Conservation (phyloP, 2,113 vertebrate genomes). For the Burhinus oedicnemus region DNA sequence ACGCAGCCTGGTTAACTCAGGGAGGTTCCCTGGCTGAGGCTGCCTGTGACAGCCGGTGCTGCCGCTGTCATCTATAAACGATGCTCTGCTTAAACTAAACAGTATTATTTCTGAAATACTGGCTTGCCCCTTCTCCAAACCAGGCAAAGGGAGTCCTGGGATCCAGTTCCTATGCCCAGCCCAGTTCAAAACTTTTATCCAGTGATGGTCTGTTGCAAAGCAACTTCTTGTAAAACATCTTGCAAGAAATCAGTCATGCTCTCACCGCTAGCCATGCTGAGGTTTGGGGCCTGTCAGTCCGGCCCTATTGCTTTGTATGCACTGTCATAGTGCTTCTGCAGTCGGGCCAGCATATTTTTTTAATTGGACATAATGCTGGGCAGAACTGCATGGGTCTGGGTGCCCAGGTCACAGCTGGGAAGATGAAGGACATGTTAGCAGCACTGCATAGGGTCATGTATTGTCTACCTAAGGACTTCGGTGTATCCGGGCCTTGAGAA, state of each 20-base stretch:
- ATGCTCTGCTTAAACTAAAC: not conserved
- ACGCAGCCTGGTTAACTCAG: fast-evolving
- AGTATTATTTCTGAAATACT: not conserved
- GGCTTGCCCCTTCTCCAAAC: not conserved
- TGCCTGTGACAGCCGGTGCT: not conserved
- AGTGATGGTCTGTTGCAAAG: not conserved
- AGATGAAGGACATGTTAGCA: not conserved
- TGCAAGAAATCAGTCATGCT: not conserved
- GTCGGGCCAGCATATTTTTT: not conserved
- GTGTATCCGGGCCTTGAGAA: not conserved
- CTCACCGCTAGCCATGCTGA: not conserved
- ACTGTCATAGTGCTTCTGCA: not conserved
- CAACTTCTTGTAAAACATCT: not conserved
- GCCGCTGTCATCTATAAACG: not conserved
- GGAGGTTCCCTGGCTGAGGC: not conserved
- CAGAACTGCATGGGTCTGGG: not conserved
- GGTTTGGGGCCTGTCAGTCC: not conserved
- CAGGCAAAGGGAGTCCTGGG: not conserved
- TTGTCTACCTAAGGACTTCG: not conserved
- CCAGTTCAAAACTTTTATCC: not conserved
- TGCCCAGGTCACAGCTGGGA: not conserved
- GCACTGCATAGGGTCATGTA: not conserved
- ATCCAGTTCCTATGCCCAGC: not conserved
- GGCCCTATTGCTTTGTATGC: not conserved
- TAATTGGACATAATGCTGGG: not conserved